Evolutionary conservation across 2,888 invertebrate species (phyloP).

Genomic region (Periphyllus acericola): DNA sequence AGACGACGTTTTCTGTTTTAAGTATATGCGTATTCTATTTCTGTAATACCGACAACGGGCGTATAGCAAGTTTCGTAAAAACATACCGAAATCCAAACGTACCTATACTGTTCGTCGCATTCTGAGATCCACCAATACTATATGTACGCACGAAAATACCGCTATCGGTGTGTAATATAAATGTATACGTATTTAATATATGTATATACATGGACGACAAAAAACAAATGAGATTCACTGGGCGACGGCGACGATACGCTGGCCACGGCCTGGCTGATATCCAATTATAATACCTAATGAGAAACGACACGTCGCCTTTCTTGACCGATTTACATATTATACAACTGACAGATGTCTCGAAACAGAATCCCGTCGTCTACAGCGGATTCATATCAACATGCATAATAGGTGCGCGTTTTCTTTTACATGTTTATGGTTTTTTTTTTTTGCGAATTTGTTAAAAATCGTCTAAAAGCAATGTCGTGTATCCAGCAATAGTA

Average conservation of each 20-base stretch:
- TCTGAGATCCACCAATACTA: background rate
- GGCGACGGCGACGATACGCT: background rate
- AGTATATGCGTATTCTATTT: too few species aligned
- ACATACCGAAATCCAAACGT: background rate
- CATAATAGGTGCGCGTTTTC: background rate
- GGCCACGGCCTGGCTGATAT: conserved; percentile 23
- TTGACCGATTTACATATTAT: conserved; percentile 43
- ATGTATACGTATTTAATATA: too few species aligned
- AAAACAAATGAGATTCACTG: conserved; percentile 19
- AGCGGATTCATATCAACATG: background rate
- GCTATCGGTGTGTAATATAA: background rate
- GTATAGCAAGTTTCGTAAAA: too few species aligned
- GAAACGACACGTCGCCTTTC: conserved; percentile 29
- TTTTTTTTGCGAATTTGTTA: conserved; percentile 17
- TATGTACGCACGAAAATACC: background rate
- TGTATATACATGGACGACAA: background rate
- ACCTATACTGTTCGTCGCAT: background rate
- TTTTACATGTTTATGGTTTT: background rate
- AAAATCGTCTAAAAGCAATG: conserved; percentile 39
- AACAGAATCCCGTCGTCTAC: conserved; percentile 17
- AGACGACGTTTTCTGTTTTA: too few species aligned
- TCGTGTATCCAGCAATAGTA: background rate
- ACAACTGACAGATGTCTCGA: conserved; percentile 8
- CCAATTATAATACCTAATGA: conserved; percentile 52
- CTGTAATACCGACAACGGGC: too few species aligned